A percentile compares a stretch with the other conserved stretches of the same genome.
Evolutionary conservation across 92 coral and sea anemone species (phyloP).

Genomic region (Isaurus tuberculatus): DNA sequence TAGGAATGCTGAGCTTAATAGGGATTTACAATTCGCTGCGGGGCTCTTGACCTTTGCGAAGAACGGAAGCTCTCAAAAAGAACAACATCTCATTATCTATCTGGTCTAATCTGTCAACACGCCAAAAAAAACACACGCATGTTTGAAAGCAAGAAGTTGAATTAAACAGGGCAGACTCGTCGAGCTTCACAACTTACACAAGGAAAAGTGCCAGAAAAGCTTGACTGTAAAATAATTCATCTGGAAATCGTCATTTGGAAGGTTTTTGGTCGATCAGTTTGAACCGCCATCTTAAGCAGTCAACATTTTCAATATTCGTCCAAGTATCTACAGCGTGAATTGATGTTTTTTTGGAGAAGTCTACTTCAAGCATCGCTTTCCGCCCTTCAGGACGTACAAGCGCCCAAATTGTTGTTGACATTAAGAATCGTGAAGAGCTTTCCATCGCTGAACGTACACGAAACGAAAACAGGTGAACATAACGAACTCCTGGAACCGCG

Average conservation of each 20-base stretch:
- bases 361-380: constrained; percentile 23
- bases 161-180: constrained; percentile 47
- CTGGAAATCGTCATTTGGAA: constrained; percentile 45
- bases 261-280: constrained; percentile 17
- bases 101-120: no score
- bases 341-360: constrained; percentile 5
- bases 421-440: constrained; percentile 24
- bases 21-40: not conserved
- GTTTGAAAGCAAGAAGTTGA: not conserved
- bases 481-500: constrained; percentile 21
- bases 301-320: constrained; percentile 18
- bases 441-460: constrained; percentile 13
- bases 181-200: constrained; percentile 2
- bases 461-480: constrained; percentile 15
- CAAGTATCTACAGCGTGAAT: not conserved
- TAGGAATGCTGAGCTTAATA: no score
- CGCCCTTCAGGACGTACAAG: constrained; percentile 19
- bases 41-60: constrained; percentile 10
- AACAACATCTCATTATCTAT: no score
- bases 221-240: constrained; percentile 43
- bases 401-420: constrained; percentile 5
- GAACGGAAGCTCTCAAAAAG: not conserved
- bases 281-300: constrained; percentile 45
- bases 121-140: not conserved
- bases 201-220: constrained; percentile 52